Percentiles rank a stretch among this genome's conserved stretches.
phyloP scores from a whole-genome alignment of 2,888 invertebrate genomes.

The Eubasilissa splendida region DNA sequence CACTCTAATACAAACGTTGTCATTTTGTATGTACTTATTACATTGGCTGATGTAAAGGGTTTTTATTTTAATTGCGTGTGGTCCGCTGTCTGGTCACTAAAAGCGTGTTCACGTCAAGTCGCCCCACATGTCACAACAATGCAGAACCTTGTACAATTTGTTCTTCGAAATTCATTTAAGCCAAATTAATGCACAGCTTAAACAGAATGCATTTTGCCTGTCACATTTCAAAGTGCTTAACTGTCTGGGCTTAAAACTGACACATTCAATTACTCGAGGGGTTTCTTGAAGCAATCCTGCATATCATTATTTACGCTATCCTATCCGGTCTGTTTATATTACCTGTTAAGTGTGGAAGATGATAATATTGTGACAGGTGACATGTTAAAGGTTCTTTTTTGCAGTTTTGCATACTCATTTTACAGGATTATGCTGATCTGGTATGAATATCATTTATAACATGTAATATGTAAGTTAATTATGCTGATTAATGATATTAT shows the following conservation, averaged over 20 bases:
- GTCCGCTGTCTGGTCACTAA: slow-evolving; percentile 33
- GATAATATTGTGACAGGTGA: slow-evolving; percentile 16
- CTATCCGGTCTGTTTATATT: background rate
- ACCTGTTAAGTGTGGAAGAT: background rate
- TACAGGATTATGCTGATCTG: background rate
- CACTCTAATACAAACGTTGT: too few relatives aligned
- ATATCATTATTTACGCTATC: background rate
- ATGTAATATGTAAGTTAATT: too few relatives aligned
- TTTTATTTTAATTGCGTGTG: slow-evolving; percentile 36
- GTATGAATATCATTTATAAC: background rate
- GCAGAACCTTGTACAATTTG: slow-evolving; percentile 39
- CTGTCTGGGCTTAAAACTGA: slow-evolving; percentile 10
- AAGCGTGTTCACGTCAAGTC: slow-evolving; percentile 18
- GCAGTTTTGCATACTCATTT: slow-evolving; percentile 20
- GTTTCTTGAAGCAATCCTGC: background rate
- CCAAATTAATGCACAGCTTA: slow-evolving; percentile 1
- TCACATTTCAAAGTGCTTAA: background rate
- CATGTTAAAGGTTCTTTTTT: background rate
- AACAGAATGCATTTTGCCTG: slow-evolving; percentile 35
- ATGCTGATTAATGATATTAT: too few relatives aligned
- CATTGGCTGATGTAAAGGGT: background rate
- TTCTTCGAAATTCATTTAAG: slow-evolving; percentile 13
- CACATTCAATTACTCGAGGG: slow-evolving; percentile 13
- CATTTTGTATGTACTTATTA: too few relatives aligned
- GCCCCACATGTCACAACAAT: slow-evolving; percentile 47